phyloP scores from a whole-genome alignment of 2,113 vertebrate species.

The Planiliza haematocheilus region DNA sequence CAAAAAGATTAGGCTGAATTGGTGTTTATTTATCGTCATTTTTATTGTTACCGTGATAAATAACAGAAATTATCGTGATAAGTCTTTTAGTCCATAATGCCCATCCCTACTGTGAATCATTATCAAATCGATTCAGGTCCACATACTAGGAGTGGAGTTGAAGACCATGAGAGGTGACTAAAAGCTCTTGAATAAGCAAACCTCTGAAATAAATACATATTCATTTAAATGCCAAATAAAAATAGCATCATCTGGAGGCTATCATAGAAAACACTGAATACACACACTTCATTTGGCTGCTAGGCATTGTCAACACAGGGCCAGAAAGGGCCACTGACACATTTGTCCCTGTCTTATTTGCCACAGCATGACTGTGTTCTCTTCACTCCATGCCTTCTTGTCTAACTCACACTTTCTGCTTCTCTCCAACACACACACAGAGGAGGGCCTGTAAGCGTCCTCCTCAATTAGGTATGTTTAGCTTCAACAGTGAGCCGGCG shows the following conservation, averaged over 20 bases:
- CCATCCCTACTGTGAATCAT: too few species aligned
- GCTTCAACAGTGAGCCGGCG: constrained; percentile 71
- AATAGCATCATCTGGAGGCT: background rate
- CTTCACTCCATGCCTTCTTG: constrained; percentile 40
- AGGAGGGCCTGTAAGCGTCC: constrained; percentile 73
- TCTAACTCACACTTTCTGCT: constrained; percentile 30
- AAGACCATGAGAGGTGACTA: background rate
- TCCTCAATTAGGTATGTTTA: constrained; percentile 81
- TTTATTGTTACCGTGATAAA: too few species aligned
- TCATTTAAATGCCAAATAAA: background rate
- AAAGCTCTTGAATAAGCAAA: background rate
- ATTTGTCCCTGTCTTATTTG: constrained; percentile 41
- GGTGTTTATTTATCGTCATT: too few species aligned
- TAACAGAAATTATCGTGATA: too few species aligned
- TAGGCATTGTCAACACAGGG: constrained; percentile 9
- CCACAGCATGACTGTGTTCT: constrained; percentile 44
- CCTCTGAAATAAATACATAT: background rate
- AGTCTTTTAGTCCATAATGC: too few species aligned
- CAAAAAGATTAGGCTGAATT: too few species aligned
- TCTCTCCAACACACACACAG: constrained; percentile 62
- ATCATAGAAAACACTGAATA: background rate
- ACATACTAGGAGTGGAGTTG: too few species aligned
- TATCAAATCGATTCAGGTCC: too few species aligned
- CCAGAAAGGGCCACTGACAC: constrained; percentile 13
- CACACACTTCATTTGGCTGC: constrained; percentile 10